Percentiles rank a stretch among this genome's conserved stretches.
Evolutionary conservation across 2,113 vertebrate genomes (phyloP).

Genomic region (Pseudorhombus dupliciocellatus): DNA sequence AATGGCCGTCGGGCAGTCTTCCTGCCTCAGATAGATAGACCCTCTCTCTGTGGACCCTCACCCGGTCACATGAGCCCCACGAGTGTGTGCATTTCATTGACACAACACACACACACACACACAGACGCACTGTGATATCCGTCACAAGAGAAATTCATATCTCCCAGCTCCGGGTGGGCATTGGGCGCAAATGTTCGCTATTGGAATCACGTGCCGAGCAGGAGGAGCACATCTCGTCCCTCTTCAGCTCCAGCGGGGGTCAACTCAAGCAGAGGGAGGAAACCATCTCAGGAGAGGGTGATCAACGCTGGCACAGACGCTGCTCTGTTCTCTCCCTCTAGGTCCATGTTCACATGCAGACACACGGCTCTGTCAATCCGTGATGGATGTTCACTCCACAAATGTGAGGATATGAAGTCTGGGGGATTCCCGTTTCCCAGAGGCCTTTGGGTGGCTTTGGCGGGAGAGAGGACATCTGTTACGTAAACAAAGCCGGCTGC

Average conservation of each 20-base stretch:
- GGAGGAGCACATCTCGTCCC: conserved; percentile 38
- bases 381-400: conserved; percentile 74
- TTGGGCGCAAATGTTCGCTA: conserved; percentile 51
- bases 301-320: conserved; percentile 58
- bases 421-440: conserved; percentile 78
- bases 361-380: conserved; percentile 55
- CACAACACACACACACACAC: conserved; percentile 53
- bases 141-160: conserved; percentile 59
- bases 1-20: conserved; percentile 52
- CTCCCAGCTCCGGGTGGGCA: conserved; percentile 34
- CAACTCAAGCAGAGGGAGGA: conserved; percentile 56
- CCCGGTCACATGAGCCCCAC: conserved; percentile 74
- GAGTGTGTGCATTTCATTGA: conserved; percentile 32
- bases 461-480: conserved; percentile 65
- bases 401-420: conserved; percentile 70
- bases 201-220: conserved; percentile 65
- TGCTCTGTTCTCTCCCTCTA: conserved; percentile 56
- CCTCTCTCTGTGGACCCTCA: conserved; percentile 57
- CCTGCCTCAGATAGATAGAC: conserved; percentile 57
- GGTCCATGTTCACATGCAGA: conserved; percentile 58
- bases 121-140: conserved; percentile 63
- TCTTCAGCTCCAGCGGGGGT: conserved; percentile 30
- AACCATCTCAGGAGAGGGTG: conserved; percentile 62
- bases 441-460: conserved; percentile 65
- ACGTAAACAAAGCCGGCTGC: conserved; percentile 70